phyloP scores from a whole-genome alignment of 2,888 invertebrate species.

The Trichacis sp. region DNA sequence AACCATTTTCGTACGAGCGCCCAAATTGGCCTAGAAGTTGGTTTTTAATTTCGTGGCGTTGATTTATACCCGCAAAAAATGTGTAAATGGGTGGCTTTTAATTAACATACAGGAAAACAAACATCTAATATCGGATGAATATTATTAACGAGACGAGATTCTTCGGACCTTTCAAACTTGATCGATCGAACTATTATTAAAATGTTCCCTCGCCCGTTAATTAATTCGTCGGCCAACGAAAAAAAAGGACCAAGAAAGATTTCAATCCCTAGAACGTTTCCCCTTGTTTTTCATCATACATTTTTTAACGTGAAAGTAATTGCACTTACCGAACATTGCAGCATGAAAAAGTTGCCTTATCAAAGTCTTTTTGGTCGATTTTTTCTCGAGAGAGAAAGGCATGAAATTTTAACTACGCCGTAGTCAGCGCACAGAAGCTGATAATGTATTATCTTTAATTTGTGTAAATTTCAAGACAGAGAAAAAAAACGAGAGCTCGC shows the following conservation, averaged over 20 bases:
- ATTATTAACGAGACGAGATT: conserved; percentile 48
- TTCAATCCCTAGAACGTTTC: background rate
- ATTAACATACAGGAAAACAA: conserved; percentile 18
- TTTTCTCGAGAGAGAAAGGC: background rate
- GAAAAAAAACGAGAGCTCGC: no score
- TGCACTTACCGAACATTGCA: no score
- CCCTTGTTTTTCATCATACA: background rate
- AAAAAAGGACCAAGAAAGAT: background rate
- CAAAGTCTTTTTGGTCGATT: background rate
- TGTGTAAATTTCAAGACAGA: conserved; percentile 1
- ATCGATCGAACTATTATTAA: conserved; percentile 43
- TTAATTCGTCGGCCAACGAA: conserved; percentile 25
- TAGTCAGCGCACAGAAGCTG: no score
- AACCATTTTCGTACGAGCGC: conserved; percentile 5
- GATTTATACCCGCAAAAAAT: conserved; percentile 1
- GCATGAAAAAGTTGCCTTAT: background rate
- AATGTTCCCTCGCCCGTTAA: conserved; percentile 41
- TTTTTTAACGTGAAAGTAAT: background rate
- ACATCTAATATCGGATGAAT: conserved; percentile 41
- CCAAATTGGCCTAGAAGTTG: background rate
- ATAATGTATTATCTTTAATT: no score
- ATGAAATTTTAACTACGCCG: no score
- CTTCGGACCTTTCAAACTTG: conserved; percentile 38
- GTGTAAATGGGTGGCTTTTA: conserved; percentile 7
- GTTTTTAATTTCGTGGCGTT: background rate